Evolutionary conservation across 2,797 vertebrate genomes (phyloP).

Genomic region (Pseudomugil tenellus): DNA sequence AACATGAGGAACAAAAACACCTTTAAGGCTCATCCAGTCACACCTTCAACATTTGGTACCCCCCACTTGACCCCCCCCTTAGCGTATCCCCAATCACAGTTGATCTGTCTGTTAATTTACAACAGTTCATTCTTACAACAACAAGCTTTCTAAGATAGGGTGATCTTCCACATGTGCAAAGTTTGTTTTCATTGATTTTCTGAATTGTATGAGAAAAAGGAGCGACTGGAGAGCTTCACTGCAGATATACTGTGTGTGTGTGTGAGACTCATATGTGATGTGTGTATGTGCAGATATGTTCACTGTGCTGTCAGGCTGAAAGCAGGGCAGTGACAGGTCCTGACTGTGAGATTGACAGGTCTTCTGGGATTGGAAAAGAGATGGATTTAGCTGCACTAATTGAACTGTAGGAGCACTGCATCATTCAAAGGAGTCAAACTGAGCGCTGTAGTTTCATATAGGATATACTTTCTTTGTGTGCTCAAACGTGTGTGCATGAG

Average conservation of each 20-base stretch:
- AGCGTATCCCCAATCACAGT: constrained; percentile 2
- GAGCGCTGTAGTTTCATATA: constrained; percentile 44
- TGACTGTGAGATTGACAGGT: constrained; percentile 73
- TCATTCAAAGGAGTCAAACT: constrained; percentile 55
- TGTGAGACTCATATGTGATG: constrained; percentile 1
- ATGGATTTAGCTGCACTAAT: constrained; percentile 71
- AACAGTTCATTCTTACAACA: not conserved
- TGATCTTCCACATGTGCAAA: constrained; percentile 13
- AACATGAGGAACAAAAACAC: not conserved
- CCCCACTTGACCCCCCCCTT: too few relatives aligned
- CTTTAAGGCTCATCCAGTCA: not conserved
- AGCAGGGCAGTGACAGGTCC: constrained; percentile 70
- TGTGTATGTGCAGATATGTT: constrained; percentile 28
- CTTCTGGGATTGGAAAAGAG: constrained; percentile 64
- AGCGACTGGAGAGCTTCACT: not conserved
- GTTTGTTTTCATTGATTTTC: not conserved
- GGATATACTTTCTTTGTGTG: constrained; percentile 10
- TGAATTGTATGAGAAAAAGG: not conserved
- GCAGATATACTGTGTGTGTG: not conserved
- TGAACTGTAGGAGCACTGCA: constrained; percentile 66
- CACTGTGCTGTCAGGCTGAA: constrained; percentile 63
- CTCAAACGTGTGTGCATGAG: constrained; percentile 2
- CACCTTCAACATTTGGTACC: not conserved
- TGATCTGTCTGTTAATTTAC: constrained; percentile 1
- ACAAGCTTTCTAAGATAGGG: not conserved